Evolutionary conservation across 1,140 invertebrate genomes (phyloP), one percentile per base, ranked within the genome.

Genomic region (Lethocerus indicus): DNA sequence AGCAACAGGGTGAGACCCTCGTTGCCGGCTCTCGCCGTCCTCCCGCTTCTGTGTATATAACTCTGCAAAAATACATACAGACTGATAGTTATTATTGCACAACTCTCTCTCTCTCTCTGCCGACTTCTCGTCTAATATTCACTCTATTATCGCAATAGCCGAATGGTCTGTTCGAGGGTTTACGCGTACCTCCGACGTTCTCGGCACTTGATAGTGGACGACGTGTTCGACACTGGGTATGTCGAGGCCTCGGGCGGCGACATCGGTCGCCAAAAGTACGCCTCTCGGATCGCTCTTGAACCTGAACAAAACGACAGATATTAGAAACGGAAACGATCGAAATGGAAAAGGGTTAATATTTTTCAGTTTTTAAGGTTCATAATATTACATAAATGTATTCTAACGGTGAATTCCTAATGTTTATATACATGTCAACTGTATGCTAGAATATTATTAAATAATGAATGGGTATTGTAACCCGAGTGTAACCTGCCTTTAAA

Each of bases 211-310:
- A 70, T 96, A 98, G 66, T 99, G 95, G 58, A 98, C 79, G 3
- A 98, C 93, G 64, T 96, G 88, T 54, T 96, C 76, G 2, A 98
- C 79, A 60, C 80, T 75, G 2, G 88, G 85, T 62, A 98, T 96
- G 67, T 99, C 95, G 21, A 99, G 67, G 32, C 95, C 95, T 53
- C 95, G 70, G 0, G 95, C 92, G 14, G 94, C 95, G n/a, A 98
- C 92, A 71, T 98, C 95, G 0, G 94, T 98, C 0, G 95, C 90
- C 50, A 99, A 72, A n/a, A 99, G 64, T 12, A 98, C 56, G 0
- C 81, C 79, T 55, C 77, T 72, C 0, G 74, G 67, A 59, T 77
- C 73, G 59, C 79, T 77, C 50, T 83, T 74, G 69, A 98, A 98
- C 54, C 78, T 79, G 57, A 27, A 55, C 48, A 12, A 50, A 49